Base-by-base conservation (phyloP, 2,888 invertebrate species). In the Diogma glabrata region DNA sequence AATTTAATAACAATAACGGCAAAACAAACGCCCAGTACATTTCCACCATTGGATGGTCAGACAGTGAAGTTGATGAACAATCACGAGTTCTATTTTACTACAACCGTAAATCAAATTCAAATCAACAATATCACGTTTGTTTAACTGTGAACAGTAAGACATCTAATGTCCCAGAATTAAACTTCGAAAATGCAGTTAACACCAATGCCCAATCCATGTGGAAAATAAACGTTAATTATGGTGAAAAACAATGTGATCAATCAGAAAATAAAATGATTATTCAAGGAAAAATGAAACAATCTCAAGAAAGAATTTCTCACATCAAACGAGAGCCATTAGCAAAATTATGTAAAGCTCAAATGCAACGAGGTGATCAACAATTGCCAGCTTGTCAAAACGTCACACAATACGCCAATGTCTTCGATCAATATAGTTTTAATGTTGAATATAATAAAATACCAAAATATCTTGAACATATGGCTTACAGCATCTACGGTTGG, bases 301-400 rank as follows among this genome's bases (percentile, higher is more conserved):
- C 73, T 56, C 60, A 75, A 50, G 67, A 69, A 47, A 72, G 75
- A 55, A 69, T 69, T 22, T 67, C 77, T 52, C 70, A 70, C 53
- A 64, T 83, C 4, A 66, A 70, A 53, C 64, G 23, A 24, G 16
- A 22, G 24, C 16, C 23, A 24, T 46, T 46, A 24, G 46, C 23
- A 24, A 22, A 46, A 46, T 46, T 46, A 24, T 46, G 46, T 12
- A 17, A 24, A 46, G 10, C 23, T 9, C 49, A 60, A 51, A 76
- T 76, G 60, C 63, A 71, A 53, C 60, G 72, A 49, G 76, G 77
- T 24, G 76, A 81, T 63, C 67, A 73, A 55, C 75, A 76, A 61
- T 72, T 77, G 52, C 65, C 70, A 3, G 73, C 74, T 52, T 83
- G 83, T 62, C 73, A 75, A 52, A 72, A 77, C 54, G 72, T 76